Conservation (phyloP, 2,888 invertebrate species). For the Drosophila monieri region DNA sequence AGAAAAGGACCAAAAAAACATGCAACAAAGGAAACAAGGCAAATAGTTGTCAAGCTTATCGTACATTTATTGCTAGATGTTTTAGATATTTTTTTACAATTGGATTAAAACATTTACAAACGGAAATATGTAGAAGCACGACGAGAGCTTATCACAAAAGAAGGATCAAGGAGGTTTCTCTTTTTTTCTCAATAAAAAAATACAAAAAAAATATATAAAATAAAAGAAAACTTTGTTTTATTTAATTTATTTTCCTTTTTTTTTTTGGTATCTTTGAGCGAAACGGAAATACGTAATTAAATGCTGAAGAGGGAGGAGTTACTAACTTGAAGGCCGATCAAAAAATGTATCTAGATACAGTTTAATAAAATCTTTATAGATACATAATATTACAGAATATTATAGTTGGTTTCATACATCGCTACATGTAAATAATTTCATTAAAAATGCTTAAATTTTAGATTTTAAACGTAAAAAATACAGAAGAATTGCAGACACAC, state of each 20-base stretch:
- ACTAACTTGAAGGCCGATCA: constrained; percentile 13
- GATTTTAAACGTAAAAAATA: constrained; percentile 61
- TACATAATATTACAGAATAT: constrained; percentile 72
- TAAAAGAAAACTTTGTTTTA: constrained; percentile 21
- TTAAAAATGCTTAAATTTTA: constrained; percentile 58
- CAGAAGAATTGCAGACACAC: constrained; percentile 19
- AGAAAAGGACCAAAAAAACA: constrained; percentile 35
- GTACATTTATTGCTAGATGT: constrained; percentile 65
- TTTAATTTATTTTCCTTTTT: neutral
- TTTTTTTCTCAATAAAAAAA: neutral
- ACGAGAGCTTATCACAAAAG: constrained; percentile 70
- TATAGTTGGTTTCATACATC: constrained; percentile 44
- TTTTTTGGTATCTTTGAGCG: constrained; percentile 68
- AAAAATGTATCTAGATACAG: constrained; percentile 2
- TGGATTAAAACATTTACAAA: constrained; percentile 73
- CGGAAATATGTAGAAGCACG: constrained; percentile 51
- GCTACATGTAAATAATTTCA: constrained; percentile 65
- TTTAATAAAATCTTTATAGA: constrained; percentile 70
- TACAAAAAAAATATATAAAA: neutral
- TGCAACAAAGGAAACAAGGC: constrained; percentile 50
- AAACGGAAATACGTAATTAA: constrained; percentile 41
- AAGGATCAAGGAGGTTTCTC: constrained; percentile 11
- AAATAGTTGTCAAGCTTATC: constrained; percentile 62
- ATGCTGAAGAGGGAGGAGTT: constrained; percentile 32
- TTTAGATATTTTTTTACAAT: constrained; percentile 65